Evolutionary conservation across 2,797 vertebrate genomes (phyloP).

Genomic region (Melanotaenia boesemani): DNA sequence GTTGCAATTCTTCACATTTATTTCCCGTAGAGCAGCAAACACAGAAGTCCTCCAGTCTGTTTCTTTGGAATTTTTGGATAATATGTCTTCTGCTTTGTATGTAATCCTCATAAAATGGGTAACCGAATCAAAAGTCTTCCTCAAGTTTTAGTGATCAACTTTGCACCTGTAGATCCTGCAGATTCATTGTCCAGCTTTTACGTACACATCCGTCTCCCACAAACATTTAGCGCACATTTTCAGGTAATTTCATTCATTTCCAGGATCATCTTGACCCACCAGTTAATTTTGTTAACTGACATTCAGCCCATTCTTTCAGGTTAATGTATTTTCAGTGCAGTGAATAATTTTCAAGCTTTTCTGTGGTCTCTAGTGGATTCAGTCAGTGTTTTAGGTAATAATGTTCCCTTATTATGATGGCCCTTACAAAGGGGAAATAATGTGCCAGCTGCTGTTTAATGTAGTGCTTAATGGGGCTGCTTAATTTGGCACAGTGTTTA

Average conservation of each 20-base stretch:
- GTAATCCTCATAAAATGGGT: not conserved
- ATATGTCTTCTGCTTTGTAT: not conserved
- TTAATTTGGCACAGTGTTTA: constrained; percentile 84
- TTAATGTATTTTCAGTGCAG: constrained; percentile 62
- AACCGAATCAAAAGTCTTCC: not conserved
- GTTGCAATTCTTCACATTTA: constrained; percentile 26
- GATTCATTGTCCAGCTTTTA: constrained; percentile 12
- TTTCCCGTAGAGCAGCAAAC: constrained; percentile 7
- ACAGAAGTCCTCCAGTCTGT: constrained; percentile 1
- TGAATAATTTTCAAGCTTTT: constrained; percentile 65
- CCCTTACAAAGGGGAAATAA: constrained; percentile 79
- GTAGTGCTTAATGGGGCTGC: constrained; percentile 83
- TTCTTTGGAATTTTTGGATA: not conserved
- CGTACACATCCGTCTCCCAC: constrained; percentile 22
- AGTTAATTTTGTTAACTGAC: constrained; percentile 55
- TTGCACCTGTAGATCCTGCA: constrained; percentile 34
- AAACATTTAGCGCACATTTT: constrained; percentile 32
- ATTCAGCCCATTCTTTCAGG: constrained; percentile 61
- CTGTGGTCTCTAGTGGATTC: constrained; percentile 62
- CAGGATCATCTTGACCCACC: constrained; percentile 49
- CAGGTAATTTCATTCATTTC: constrained; percentile 52
- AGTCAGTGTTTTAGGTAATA: constrained; percentile 77
- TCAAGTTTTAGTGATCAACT: not conserved
- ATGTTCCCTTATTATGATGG: constrained; percentile 78
- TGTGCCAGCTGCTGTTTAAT: constrained; percentile 83